Conservation (phyloP, 2,113 vertebrate genomes). For the Peromyscus californicus region DNA sequence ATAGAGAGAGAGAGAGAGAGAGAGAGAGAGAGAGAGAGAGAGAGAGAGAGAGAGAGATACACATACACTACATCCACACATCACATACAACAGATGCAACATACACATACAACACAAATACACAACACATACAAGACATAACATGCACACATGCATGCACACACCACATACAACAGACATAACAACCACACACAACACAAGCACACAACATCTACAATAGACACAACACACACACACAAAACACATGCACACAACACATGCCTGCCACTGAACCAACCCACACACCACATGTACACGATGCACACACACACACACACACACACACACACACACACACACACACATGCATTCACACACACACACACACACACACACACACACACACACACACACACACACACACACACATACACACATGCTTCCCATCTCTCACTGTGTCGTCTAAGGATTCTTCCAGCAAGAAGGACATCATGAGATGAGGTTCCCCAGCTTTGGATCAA, state of each 20-base stretch:
- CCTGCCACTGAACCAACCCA: neutral
- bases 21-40: no score
- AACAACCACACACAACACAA: no score
- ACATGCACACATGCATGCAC: neutral
- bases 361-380: neutral
- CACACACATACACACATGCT: neutral
- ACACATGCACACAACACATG: neutral
- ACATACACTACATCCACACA: neutral
- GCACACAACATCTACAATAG: neutral
- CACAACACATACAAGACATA: neutral
- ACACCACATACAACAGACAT: neutral
- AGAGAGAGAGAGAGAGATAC: no score
- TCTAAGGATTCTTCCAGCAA: neutral
- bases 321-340: neutral
- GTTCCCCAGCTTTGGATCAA: neutral
- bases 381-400: neutral
- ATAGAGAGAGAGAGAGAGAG: neutral
- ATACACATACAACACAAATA: neutral
- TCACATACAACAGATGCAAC: neutral
- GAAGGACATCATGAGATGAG: neutral
- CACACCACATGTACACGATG: no score
- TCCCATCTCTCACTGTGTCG: neutral
- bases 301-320: neutral
- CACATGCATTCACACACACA: neutral
- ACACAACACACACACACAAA: neutral